A percentile compares a stretch with the other conserved stretches of the same genome.
Conservation (phyloP, 2,113 vertebrate species). For the Takifugu bimaculatus region DNA sequence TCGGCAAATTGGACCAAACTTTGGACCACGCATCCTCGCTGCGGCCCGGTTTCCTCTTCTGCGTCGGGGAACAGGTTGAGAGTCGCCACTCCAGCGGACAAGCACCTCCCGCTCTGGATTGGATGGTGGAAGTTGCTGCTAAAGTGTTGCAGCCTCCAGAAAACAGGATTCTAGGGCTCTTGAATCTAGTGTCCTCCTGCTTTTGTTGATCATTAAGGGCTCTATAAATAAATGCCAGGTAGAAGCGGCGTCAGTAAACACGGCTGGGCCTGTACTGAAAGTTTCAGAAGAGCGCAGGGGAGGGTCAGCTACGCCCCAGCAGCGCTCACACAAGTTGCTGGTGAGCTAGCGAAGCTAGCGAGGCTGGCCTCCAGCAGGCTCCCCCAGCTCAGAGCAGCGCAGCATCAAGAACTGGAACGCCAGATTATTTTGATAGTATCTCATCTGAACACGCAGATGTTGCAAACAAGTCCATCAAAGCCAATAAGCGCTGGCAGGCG, state of each 20-base stretch:
- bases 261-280: no score
- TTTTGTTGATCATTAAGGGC: conserved; percentile 59
- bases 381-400: background rate
- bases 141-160: conserved; percentile 55
- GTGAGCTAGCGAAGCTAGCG: no score
- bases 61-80: conserved; percentile 27
- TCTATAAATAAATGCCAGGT: conserved; percentile 59
- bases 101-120: conserved; percentile 59
- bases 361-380: background rate
- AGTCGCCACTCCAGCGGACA: conserved; percentile 59
- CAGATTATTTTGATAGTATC: conserved; percentile 28
- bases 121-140: conserved; percentile 54
- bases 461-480: conserved; percentile 50
- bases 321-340: no score
- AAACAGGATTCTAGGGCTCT: conserved; percentile 67
- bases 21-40: no score
- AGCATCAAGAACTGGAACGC: no score
- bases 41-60: conserved; percentile 31
- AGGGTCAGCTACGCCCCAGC: no score
- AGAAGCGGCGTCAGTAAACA: conserved; percentile 24
- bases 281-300: no score
- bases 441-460: conserved; percentile 50
- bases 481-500: conserved; percentile 47
- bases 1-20: no score
- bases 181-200: conserved; percentile 47